Base-by-base conservation (phyloP, 2,797 vertebrate species). In the Adelosebastes latens region DNA sequence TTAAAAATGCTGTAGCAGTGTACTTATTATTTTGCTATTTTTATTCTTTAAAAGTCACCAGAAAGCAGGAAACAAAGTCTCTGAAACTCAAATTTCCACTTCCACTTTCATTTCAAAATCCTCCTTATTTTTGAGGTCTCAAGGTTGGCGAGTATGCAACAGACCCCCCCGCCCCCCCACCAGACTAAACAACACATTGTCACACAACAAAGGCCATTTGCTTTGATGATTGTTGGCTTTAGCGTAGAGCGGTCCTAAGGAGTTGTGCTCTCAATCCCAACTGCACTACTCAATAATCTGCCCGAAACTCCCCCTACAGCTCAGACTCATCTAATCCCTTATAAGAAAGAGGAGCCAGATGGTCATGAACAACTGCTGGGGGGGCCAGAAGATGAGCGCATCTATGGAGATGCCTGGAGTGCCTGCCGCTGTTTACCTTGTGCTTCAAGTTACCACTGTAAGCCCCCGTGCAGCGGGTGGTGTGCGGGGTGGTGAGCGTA, bases 271-370 rank as follows among this genome's bases (percentile, higher is more conserved):
- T 91, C 89, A 93, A 93, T 94, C 94, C 85, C 14, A 59, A 78
- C 70, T 5, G 11, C 84, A 88, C 77, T 65, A 76, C 77, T 88
- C 88, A 83, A 88, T 75, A 96, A 97, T 96, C 96, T 95, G 79
- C 89, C 90, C 78, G 77, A 89, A 94, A 95, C 94, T 90, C 88
- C 93, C 84, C 87, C 86, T 75, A 2, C 81, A 94, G 96, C 94
- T 97, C 95, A 96, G 96, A 96, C 95, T 93, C 83, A 39, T 83
- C 88, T 97, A 97, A 97, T 97, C 93, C 97, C 94, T 93, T 60
- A 86, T 93, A 96, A 96, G 96, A 96, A 96, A 95, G 92, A 93
- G 92, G 83, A 94, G 91, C 84, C 97, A 97, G 96, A 97, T 97
- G 97, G 97, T 91, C 88, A 68, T 53, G 84, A 92, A 96, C 95